Conservation (phyloP, 2,113 vertebrate species). For the Dicerorhinus sumatrensis region DNA sequence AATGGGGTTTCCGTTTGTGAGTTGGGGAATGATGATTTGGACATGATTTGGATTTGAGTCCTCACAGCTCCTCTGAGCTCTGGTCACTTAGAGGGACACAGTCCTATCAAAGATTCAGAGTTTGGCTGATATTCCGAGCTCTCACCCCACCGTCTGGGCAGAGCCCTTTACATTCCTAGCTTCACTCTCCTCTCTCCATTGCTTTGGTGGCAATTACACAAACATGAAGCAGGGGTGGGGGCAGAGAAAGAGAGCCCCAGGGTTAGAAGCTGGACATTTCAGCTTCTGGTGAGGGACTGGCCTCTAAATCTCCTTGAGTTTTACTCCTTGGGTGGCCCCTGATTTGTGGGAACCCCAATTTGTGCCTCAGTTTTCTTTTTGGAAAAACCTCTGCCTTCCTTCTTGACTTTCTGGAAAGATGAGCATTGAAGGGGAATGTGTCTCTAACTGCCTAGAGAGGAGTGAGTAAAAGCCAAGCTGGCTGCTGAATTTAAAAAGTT, state of each 20-base stretch:
- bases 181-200: neutral
- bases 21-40: neutral
- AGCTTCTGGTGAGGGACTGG: neutral
- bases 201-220: neutral
- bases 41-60: neutral
- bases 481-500: neutral
- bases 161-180: neutral
- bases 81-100: neutral
- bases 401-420: neutral
- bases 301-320: neutral
- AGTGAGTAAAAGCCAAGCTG: neutral
- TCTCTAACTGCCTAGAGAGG: neutral
- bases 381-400: neutral
- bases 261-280: neutral
- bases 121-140: neutral
- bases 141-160: neutral
- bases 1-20: slow-evolving; percentile 37
- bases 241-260: neutral
- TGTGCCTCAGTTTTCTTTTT: neutral
- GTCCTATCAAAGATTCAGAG: neutral
- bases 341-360: neutral
- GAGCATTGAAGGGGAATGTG: neutral
- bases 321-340: neutral
- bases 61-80: neutral
- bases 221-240: neutral